Percentiles rank a stretch among this genome's conserved stretches.
Evolutionary conservation across 2,113 vertebrate species (phyloP).

Genomic region (Tenrec ecaudatus): DNA sequence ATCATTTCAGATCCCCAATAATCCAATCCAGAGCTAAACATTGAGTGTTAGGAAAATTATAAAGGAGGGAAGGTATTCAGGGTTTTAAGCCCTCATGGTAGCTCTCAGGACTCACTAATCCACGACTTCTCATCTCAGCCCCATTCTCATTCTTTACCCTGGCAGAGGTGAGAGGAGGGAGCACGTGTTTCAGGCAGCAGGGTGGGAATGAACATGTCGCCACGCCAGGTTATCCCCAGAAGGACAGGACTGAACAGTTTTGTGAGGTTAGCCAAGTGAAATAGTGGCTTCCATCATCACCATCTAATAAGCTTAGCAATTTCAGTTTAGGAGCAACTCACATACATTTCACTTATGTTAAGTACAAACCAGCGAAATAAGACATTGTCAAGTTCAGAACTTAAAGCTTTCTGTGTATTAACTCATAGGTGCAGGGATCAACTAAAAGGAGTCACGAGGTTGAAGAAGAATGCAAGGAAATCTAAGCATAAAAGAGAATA

Average conservation of each 20-base stretch:
- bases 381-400: background rate
- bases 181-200: background rate
- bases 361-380: background rate
- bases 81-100: background rate
- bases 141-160: background rate
- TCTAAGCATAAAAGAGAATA: too few species aligned
- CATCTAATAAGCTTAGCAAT: background rate
- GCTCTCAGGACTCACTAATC: background rate
- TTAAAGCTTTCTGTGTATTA: background rate
- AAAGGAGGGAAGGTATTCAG: too few species aligned
- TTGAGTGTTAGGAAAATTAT: too few species aligned
- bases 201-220: accelerated
- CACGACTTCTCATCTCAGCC: background rate
- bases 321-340: background rate
- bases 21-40: too few species aligned
- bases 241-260: background rate
- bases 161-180: too few species aligned
- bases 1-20: too few species aligned
- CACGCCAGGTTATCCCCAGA: background rate
- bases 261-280: background rate
- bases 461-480: too few species aligned
- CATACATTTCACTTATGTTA: background rate
- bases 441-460: background rate
- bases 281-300: background rate
- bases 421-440: background rate